These are phyloP conservation scores for Nebria salina DNA, from an alignment of 2,888 invertebrate species.

Conservation along the genomic window DNA sequence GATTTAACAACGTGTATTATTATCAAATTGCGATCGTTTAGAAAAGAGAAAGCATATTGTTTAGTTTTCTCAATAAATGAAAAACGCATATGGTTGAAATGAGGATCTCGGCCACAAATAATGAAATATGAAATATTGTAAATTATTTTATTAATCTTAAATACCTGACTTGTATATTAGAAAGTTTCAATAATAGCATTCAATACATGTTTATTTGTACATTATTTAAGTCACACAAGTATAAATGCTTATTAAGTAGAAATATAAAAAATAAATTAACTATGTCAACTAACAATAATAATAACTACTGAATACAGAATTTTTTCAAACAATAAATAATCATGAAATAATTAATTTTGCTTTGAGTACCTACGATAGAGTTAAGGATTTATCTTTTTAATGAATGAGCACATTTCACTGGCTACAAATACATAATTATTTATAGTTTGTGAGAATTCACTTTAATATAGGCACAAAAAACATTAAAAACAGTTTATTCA, in stretches of 20 bases:
- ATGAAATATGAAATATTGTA: neutral
- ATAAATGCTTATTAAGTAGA: constrained; percentile 22
- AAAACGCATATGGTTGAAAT: neutral
- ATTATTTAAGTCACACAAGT: constrained; percentile 18
- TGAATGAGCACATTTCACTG: constrained; percentile 44
- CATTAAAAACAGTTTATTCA: constrained; percentile 24
- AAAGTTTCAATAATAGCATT: constrained; percentile 30
- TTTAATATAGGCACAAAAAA: constrained; percentile 33
- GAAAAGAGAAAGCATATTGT: neutral
- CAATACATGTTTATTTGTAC: constrained; percentile 45
- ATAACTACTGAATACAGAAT: constrained; percentile 26
- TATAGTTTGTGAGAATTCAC: constrained; percentile 39
- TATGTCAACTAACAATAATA: constrained; percentile 38
- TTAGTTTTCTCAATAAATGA: neutral
- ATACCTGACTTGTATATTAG: constrained; percentile 13
- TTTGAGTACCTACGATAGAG: constrained; percentile 32
- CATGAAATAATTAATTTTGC: constrained; percentile 11
- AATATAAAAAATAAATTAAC: constrained; percentile 31
- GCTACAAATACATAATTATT: constrained; percentile 32
- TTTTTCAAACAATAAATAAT: constrained; percentile 36
- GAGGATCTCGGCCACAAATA: neutral
- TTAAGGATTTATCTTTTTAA: constrained; percentile 26
- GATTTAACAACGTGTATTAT: neutral
- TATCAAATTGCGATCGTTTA: neutral
- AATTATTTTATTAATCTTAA: constrained; percentile 7